phyloP scores from a whole-genome alignment of 2,888 invertebrate genomes.

The Tetrapedia diversipes region DNA sequence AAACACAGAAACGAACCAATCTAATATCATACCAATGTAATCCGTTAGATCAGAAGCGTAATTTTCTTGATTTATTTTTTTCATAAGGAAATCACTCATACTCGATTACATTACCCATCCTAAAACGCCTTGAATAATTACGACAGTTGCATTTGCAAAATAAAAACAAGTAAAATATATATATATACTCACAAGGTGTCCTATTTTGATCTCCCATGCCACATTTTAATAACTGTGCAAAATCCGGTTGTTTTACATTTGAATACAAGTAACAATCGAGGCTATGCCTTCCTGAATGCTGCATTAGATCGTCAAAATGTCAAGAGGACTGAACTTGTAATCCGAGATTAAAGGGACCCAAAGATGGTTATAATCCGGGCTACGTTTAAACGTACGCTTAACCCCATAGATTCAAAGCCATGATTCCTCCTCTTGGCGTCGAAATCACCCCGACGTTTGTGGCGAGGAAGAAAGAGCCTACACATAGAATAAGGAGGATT shows the following conservation, averaged over 20 bases:
- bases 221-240: too few species aligned
- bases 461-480: not conserved
- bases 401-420: constrained; percentile 14
- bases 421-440: not conserved
- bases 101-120: too few species aligned
- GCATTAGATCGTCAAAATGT: constrained; percentile 2
- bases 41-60: too few species aligned
- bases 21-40: too few species aligned
- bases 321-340: constrained; percentile 30
- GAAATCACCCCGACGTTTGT: not conserved
- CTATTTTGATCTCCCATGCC: too few species aligned
- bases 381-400: constrained; percentile 69
- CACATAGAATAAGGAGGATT: not conserved
- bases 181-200: too few species aligned
- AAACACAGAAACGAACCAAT: too few species aligned
- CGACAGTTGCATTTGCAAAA: too few species aligned
- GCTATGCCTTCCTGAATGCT: constrained; percentile 1
- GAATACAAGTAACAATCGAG: constrained; percentile 2
- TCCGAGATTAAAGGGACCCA: constrained; percentile 46
- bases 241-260: constrained; percentile 16
- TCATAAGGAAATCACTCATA: too few species aligned
- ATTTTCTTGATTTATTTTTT: too few species aligned
- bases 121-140: too few species aligned
- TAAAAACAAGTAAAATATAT: too few species aligned
- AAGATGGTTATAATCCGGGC: constrained; percentile 66